Percentiles rank a stretch among this genome's conserved stretches.
Evolutionary conservation across 1,140 invertebrate genomes (phyloP).

Genomic region (Cyphomyrmex costatus): DNA sequence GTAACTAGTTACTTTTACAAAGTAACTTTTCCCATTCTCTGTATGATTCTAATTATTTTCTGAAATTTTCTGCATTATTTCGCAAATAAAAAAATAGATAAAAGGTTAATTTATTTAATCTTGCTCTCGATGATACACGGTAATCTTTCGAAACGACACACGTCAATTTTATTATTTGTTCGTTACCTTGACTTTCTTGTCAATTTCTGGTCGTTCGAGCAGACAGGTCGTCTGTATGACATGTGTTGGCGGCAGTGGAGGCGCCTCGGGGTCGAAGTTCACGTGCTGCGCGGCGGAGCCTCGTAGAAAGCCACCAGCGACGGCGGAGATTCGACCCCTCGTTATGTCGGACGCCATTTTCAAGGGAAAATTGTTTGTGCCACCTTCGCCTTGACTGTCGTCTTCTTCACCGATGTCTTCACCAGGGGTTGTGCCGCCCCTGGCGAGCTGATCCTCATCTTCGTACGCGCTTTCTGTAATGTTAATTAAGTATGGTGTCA

Average conservation of each 20-base stretch:
- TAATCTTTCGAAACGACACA: background rate
- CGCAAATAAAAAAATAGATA: background rate
- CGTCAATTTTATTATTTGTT: background rate
- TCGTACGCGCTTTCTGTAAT: conserved; percentile 84
- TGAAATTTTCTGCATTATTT: background rate
- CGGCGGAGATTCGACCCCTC: conserved; percentile 55
- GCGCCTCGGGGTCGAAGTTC: conserved; percentile 84
- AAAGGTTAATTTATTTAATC: background rate
- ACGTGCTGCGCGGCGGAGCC: conserved; percentile 75
- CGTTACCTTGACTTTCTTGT: conserved; percentile 88
- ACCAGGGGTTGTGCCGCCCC: conserved; percentile 78
- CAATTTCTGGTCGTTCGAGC: conserved; percentile 86
- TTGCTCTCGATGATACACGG: background rate
- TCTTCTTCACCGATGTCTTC: conserved; percentile 82
- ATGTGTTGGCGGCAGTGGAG: conserved; percentile 78
- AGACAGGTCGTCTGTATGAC: conserved; percentile 80
- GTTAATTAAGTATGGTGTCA: conserved; percentile 13
- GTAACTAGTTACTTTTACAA: too few species aligned
- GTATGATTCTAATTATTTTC: background rate
- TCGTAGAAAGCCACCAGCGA: conserved; percentile 79
- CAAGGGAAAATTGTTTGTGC: conserved; percentile 67
- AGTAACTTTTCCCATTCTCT: too few species aligned
- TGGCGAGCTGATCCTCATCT: conserved; percentile 83
- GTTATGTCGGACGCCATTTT: conserved; percentile 76
- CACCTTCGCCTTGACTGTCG: conserved; percentile 50